Evolutionary conservation across 2,797 vertebrate species (phyloP), one percentile per base, ranked within the genome.

Genomic region (Amphiprion clarkii): DNA sequence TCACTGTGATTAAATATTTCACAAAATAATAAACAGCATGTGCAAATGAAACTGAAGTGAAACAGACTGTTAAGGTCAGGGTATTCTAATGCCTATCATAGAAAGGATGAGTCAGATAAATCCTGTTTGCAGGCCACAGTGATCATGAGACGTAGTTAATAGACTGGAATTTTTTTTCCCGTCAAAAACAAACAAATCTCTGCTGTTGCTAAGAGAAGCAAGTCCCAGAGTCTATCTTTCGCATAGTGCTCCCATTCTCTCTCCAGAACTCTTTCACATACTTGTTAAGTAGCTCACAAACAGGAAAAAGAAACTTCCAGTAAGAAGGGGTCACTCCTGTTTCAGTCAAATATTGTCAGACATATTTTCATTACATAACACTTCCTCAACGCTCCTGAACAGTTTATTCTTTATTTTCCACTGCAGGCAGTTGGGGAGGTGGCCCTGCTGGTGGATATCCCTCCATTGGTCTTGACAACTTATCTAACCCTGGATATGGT

Each of bases 371-470:
- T n/a, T 40, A 21, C 11, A 27, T 16, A 58, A 19, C 54, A 4
- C 7, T 53, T 68, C 27, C n/a, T 59, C 17, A n/a, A 19, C 44
- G 19, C 56, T 64, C 16, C 33, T 80, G 1, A 67, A 68, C 54
- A 76, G 46, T 23, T 71, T 59, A 72, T 10, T 66, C 27, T 81
- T 11, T 82, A 21, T 81, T 75, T 31, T 76, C 79, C 75, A 29
- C 82, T 90, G 39, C 79, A 99, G 98, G 96, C 88, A 89, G 95
- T 60, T 99, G 98, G 98, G 97, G 97, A 44, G 93, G 95, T 23
- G 93, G 96, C 1, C 86, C 94, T 52, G 68, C 94, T 1, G 84
- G 95, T 78, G 97, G 93, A 78, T 95, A 96, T 83, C 93, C 94
- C 23, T 65, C 91, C 55, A 88, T 94, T 60, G 92, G 94, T 39